phyloP scores from a whole-genome alignment of 2,113 vertebrate species.

The Aleadryas rufinucha region DNA sequence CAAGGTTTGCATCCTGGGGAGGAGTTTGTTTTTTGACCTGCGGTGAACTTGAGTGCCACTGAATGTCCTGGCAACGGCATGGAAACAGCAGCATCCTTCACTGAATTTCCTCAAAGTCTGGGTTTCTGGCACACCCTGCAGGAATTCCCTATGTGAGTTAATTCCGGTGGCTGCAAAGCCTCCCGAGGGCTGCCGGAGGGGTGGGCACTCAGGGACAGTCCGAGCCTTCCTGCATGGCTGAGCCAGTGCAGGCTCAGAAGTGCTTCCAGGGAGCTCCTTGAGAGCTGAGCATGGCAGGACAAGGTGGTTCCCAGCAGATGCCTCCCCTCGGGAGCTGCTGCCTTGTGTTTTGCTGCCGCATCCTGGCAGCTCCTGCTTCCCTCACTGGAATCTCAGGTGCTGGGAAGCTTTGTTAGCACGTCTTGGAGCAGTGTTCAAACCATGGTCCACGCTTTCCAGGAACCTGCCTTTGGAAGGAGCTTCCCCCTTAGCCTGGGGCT shows the following conservation, averaged over 20 bases:
- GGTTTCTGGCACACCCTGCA: slow-evolving; percentile 24
- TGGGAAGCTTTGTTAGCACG: not conserved
- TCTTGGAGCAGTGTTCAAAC: not conserved
- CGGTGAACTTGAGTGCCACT: not conserved
- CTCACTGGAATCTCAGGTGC: not conserved
- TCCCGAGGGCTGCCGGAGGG: not conserved
- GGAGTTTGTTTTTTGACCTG: not conserved
- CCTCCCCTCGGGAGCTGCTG: not conserved
- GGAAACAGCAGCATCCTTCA: not conserved
- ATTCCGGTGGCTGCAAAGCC: not conserved
- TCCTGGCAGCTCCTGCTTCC: not conserved
- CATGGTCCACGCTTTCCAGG: accelerated
- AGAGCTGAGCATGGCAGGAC: not conserved
- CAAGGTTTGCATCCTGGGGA: not conserved
- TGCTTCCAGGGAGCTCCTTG: not conserved
- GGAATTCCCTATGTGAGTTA: not conserved
- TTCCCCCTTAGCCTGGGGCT: not conserved
- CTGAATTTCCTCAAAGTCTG: not conserved
- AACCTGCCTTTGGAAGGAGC: not conserved
- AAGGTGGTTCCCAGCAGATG: not conserved
- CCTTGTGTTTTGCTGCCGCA: accelerated
- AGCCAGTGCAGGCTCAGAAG: not conserved
- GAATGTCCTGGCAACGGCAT: not conserved
- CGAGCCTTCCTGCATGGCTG: accelerated
- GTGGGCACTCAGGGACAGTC: not conserved